These are phyloP conservation scores for Pseudanteris insignis DNA, from an alignment of 2,888 invertebrate genomes.

Conservation along the genomic window DNA sequence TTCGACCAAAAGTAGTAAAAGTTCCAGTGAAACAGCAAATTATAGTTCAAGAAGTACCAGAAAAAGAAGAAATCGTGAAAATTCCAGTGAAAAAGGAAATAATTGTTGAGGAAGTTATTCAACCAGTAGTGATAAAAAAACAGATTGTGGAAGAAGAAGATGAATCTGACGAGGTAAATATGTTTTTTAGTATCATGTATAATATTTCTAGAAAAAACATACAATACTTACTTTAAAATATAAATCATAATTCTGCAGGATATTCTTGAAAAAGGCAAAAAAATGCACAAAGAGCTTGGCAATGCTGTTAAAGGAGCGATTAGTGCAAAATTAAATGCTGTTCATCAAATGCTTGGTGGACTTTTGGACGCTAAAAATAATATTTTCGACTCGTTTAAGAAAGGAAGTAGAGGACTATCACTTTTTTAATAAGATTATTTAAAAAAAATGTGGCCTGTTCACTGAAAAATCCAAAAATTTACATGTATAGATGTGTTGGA, in stretches of 20 bases:
- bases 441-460: too few species aligned
- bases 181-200: too few species aligned
- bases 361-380: constrained; percentile 5
- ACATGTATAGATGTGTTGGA: too few species aligned
- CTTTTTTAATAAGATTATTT: too few species aligned
- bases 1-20: neutral
- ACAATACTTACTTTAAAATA: too few species aligned
- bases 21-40: neutral
- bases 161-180: neutral
- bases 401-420: too few species aligned
- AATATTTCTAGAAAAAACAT: too few species aligned
- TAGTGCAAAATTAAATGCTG: neutral
- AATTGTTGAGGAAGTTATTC: neutral
- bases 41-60: neutral
- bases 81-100: neutral
- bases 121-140: neutral
- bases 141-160: neutral
- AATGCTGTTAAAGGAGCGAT: constrained; percentile 7
- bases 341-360: constrained; percentile 6
- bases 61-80: neutral
- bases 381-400: neutral
- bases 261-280: neutral
- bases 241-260: constrained; percentile 2
- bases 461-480: too few species aligned
- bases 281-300: neutral